Evolutionary conservation across 30 jellyfish, hydroid and myxozoan species (phyloP).

Genomic region (Aurelia sp.): DNA sequence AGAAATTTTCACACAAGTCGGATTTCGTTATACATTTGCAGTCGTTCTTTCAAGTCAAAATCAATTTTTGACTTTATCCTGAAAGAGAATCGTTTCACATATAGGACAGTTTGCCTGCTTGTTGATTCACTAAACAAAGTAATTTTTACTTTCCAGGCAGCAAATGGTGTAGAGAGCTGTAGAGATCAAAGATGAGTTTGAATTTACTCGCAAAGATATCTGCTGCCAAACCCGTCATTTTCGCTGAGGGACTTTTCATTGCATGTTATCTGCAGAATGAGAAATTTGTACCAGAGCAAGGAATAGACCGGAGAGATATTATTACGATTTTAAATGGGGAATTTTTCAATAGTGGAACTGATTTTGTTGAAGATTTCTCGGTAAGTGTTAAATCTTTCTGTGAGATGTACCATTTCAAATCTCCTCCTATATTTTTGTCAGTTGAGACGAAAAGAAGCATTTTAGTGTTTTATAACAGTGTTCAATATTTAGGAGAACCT

Average conservation of each 20-base stretch:
- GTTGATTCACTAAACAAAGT: no score
- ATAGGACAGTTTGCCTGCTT: no score
- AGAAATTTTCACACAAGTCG: no score
- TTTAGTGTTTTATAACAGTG: no score
- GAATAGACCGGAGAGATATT: constrained; percentile 81
- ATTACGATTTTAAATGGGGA: constrained; percentile 88
- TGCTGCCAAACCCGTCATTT: constrained; percentile 97
- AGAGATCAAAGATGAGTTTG: constrained; percentile 65
- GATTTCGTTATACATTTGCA: no score
- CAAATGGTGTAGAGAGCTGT: not conserved
- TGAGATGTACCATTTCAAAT: no score
- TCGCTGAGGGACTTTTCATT: constrained; percentile 96
- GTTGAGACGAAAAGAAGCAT: no score
- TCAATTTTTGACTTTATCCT: no score
- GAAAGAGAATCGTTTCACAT: no score
- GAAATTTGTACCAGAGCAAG: constrained; percentile 97
- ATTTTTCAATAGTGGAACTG: constrained; percentile 92
- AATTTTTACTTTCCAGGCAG: not conserved
- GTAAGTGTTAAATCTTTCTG: constrained; percentile 51
- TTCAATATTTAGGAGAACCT: no score
- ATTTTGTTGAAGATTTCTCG: constrained; percentile 94
- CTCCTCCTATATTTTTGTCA: no score
- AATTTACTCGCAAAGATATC: constrained; percentile 83
- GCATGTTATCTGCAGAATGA: constrained; percentile 90
- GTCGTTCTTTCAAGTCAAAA: no score